Conservation (phyloP, 2,888 invertebrate species). For the Scelioninae gen. 2 region DNA sequence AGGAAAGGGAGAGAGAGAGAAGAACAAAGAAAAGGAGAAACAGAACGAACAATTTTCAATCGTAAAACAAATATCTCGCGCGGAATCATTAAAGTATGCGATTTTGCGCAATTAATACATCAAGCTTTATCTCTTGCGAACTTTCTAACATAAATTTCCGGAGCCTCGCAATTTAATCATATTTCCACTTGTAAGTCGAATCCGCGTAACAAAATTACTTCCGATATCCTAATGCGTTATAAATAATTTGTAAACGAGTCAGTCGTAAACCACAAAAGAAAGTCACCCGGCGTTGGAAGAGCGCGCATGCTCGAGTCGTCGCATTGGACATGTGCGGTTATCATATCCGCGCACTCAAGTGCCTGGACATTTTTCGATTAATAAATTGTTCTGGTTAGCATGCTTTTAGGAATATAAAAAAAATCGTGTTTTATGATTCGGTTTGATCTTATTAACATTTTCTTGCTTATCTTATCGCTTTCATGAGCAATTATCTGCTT, state of each 20-base stretch:
- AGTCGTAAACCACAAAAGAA: constrained; percentile 49
- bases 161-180: constrained; percentile 35
- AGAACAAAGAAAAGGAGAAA: no score
- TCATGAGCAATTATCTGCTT: constrained; percentile 9
- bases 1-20: no score
- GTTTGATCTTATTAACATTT: constrained; percentile 6
- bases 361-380: constrained; percentile 1
- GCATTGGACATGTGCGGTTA: constrained; percentile 26
- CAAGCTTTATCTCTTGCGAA: constrained; percentile 25
- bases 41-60: constrained; percentile 3
- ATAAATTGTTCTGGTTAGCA: background rate
- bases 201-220: constrained; percentile 23
- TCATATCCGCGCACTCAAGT: constrained; percentile 17
- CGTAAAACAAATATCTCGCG: constrained; percentile 1
- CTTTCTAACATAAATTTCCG: constrained; percentile 52
- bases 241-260: constrained; percentile 43
- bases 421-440: background rate
- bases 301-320: constrained; percentile 25
- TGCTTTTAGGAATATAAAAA: no score
- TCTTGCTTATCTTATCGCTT: constrained; percentile 32
- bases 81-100: constrained; percentile 1
- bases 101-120: constrained; percentile 33
- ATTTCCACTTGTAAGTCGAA: constrained; percentile 41
- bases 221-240: constrained; percentile 40
- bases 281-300: constrained; percentile 14